Evolutionary conservation across 1,140 invertebrate species (phyloP).

Genomic region (Drosophila lowei): DNA sequence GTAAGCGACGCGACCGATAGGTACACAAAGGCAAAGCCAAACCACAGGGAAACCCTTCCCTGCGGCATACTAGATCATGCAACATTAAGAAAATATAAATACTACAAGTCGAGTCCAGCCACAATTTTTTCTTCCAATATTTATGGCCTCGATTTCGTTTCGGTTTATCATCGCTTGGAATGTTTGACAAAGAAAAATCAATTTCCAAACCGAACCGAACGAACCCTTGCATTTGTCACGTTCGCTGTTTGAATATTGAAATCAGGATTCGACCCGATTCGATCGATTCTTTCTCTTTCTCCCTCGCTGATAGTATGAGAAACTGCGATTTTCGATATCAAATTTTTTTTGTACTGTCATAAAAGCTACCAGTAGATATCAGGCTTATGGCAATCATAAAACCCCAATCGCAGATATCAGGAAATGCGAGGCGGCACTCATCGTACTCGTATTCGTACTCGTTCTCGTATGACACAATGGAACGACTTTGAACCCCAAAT

Average conservation of each 20-base stretch:
- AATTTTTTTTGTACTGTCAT: slow-evolving; percentile 35
- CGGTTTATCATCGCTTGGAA: slow-evolving; percentile 34
- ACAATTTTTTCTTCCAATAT: slow-evolving; percentile 29
- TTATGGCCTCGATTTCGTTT: slow-evolving; percentile 37
- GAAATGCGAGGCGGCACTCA: neutral
- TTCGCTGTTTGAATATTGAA: slow-evolving; percentile 49
- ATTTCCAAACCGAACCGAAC: slow-evolving; percentile 40
- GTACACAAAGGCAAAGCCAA: slow-evolving; percentile 57
- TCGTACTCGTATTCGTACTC: slow-evolving; percentile 16
- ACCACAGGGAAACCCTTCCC: slow-evolving; percentile 25
- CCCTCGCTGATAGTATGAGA: slow-evolving; percentile 35
- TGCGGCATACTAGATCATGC: slow-evolving; percentile 43
- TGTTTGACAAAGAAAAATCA: slow-evolving; percentile 73
- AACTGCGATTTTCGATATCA: slow-evolving; percentile 64
- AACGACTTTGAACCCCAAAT: slow-evolving; percentile 5
- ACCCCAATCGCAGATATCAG: slow-evolving; percentile 29
- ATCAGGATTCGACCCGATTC: slow-evolving; percentile 13
- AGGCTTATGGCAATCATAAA: slow-evolving; percentile 56
- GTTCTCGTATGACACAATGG: slow-evolving; percentile 2
- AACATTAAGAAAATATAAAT: slow-evolving; percentile 49
- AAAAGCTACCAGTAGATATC: slow-evolving; percentile 74
- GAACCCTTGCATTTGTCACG: slow-evolving; percentile 36
- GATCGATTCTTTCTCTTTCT: slow-evolving; percentile 11
- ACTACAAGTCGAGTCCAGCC: neutral
- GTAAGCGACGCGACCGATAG: slow-evolving; percentile 61